Evolutionary conservation across 2,113 vertebrate species (phyloP), one percentile per base, ranked within the genome.

Genomic region (Solea senegalensis): DNA sequence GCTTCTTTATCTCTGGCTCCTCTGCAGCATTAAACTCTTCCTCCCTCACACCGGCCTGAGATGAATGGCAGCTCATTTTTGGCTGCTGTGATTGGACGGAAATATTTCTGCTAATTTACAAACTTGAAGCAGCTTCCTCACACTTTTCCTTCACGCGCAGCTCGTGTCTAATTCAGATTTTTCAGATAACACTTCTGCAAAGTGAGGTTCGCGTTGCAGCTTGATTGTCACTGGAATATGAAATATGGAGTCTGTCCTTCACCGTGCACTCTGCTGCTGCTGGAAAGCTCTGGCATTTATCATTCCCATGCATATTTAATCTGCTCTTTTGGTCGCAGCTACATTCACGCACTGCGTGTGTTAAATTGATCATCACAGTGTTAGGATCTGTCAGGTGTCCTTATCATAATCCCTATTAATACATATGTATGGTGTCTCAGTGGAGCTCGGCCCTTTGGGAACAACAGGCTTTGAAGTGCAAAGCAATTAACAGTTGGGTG

Each of bases 401-500:
- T 82, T 65, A 85, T 82, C 65, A 83, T 83, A 80, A 83, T 88
- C 76, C 74, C 43, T 54, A 80, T 78, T 88, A 86, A 90, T 90
- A 65, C 74, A 89, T 86, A 89, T 85, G 72, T 64, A 84, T 82
- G 76, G 52, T n/a, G 53, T 78, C 72, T 76, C 69, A 40, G 49
- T 60, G 75, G 59, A 46, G 48, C 80, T 59, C 21, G 52, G 78
- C 84, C 86, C 82, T 74, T 76, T 63, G 84, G 88, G 82, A 83
- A 65, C 45, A 45, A 16, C 40, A 69, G 53, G 54, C 87, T 93
- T 92, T 91, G 88, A 93, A 89, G 88, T 91, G 86, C 69, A 82
- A 85, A 91, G 85, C 85, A 92, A 91, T 93, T 91, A 93, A 86
- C 63, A 48, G 78, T 83, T 87, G 78, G 90, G 69, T 80, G 84